A percentile compares a stretch with the other conserved stretches of the same genome.
These are phyloP conservation scores for Jordanella pulchra DNA, from an alignment of 2,797 vertebrate genomes.

Conservation along the genomic window DNA sequence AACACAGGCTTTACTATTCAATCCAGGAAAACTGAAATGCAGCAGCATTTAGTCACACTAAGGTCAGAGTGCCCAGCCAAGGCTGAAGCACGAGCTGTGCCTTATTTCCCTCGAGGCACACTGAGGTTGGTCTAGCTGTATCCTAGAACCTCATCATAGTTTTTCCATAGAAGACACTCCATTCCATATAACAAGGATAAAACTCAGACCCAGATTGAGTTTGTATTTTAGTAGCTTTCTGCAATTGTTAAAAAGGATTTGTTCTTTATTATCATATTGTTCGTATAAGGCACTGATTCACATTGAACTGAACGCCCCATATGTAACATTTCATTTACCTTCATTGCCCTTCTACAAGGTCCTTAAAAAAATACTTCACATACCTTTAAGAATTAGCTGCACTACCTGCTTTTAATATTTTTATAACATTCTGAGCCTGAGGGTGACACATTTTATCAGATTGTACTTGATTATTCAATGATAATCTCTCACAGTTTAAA, in stretches of 20 bases:
- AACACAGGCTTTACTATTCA: not conserved
- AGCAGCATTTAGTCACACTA: constrained; percentile 29
- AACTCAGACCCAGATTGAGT: constrained; percentile 12
- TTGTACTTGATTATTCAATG: too few species aligned
- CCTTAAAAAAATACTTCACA: not conserved
- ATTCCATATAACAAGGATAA: not conserved
- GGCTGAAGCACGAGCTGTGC: constrained; percentile 17
- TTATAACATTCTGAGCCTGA: too few species aligned
- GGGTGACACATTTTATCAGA: too few species aligned
- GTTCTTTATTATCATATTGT: not conserved
- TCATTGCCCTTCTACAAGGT: not conserved
- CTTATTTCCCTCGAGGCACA: constrained; percentile 27
- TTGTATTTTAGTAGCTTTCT: not conserved
- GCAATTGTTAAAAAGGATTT: not conserved
- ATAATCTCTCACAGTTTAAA: too few species aligned
- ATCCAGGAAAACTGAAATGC: not conserved
- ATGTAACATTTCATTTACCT: not conserved
- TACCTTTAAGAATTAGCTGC: not conserved
- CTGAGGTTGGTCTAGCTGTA: constrained; percentile 22
- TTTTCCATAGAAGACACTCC: constrained; percentile 4
- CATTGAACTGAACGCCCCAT: not conserved
- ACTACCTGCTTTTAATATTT: too few species aligned
- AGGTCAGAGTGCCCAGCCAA: constrained; percentile 22
- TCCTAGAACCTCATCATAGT: constrained; percentile 2
- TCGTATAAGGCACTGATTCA: not conserved